phyloP scores from a whole-genome alignment of 64 coral and sea anemone species.

The Porites lutea region DNA sequence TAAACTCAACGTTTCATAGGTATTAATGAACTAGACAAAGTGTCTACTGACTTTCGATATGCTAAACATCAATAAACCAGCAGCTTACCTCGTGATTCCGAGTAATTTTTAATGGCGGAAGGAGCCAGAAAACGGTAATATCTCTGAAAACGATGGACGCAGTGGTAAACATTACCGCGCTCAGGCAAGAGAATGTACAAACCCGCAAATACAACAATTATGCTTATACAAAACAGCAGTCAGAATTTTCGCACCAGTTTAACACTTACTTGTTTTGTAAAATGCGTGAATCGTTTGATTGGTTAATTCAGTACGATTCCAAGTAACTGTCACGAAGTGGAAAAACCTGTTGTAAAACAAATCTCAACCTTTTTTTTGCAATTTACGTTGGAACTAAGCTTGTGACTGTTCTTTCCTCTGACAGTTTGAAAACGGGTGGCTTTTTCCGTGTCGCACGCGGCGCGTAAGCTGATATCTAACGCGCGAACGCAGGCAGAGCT shows the following conservation, averaged over 20 bases:
- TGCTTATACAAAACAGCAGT: neutral
- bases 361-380: too few species aligned
- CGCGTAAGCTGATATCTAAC: too few species aligned
- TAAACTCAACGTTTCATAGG: neutral
- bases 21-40: neutral
- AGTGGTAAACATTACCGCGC: too few species aligned
- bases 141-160: too few species aligned
- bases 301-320: neutral
- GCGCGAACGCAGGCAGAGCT: too few species aligned
- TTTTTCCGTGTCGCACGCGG: too few species aligned
- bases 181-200: too few species aligned
- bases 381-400: too few species aligned
- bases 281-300: neutral
- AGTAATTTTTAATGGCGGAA: neutral
- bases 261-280: neutral
- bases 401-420: too few species aligned
- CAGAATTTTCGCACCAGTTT: neutral
- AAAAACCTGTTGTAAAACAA: too few species aligned
- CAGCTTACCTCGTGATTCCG: neutral
- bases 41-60: neutral
- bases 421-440: too few species aligned
- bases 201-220: too few species aligned
- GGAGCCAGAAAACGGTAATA: neutral
- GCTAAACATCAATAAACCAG: neutral
- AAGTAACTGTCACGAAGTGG: neutral